Conservation (phyloP, 2,888 invertebrate genomes). For the Dasysyrphus tricinctus region DNA sequence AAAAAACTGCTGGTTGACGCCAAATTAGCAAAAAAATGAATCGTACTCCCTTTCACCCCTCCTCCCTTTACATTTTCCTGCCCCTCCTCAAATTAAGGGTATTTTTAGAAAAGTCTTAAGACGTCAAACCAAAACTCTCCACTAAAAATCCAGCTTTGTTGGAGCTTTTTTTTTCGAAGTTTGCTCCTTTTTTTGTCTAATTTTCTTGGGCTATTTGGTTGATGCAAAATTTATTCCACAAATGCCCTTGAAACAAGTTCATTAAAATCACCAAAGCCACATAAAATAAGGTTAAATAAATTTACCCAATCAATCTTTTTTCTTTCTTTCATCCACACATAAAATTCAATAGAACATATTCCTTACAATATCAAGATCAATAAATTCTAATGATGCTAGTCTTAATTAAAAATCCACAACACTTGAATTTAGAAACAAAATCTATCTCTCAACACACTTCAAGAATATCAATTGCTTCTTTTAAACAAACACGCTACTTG, state of each 20-base stretch:
- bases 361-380: constrained; percentile 18
- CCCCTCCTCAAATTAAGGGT: no score
- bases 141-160: no score
- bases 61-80: no score
- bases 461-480: constrained; percentile 52
- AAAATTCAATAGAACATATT: neutral
- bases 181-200: no score
- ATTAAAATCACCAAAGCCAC: constrained; percentile 4
- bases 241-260: neutral
- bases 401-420: constrained; percentile 58
- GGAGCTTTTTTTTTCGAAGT: no score
- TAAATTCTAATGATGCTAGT: constrained; percentile 24
- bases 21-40: no score
- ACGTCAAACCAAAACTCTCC: no score
- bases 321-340: neutral
- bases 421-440: constrained; percentile 31
- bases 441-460: constrained; percentile 26
- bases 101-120: no score
- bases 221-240: neutral
- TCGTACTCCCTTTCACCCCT: no score
- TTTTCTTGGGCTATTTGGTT: no score
- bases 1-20: no score
- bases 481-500: constrained; percentile 11
- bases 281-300: constrained; percentile 5
- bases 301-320: constrained; percentile 16